Percentiles rank a stretch among this genome's conserved stretches.
Evolutionary conservation across 2,113 vertebrate species (phyloP).

Genomic region (Epinephelus fuscoguttatus): DNA sequence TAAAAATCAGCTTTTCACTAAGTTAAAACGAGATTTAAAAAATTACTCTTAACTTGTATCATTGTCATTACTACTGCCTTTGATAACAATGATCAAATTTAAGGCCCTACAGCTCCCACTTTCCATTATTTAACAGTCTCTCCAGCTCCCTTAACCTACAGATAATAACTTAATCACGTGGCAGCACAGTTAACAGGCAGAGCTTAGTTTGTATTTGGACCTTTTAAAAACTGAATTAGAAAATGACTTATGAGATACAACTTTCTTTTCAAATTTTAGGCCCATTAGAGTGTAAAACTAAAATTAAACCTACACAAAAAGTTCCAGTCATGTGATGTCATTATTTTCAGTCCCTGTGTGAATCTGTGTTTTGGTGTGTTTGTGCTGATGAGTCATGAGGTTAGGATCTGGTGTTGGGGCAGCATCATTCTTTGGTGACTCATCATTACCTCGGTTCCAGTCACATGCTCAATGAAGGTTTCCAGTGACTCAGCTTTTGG

Average conservation of each 20-base stretch:
- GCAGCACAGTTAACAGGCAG: background rate
- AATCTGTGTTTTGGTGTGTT: background rate
- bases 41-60: background rate
- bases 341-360: background rate
- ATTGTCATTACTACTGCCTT: background rate
- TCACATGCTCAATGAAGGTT: slow-evolving; percentile 11
- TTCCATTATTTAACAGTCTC: background rate
- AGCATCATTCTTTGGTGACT: slow-evolving; percentile 10
- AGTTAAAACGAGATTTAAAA: background rate
- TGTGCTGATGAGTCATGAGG: slow-evolving; percentile 12
- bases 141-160: background rate
- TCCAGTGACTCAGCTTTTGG: slow-evolving; percentile 43
- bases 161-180: background rate
- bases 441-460: slow-evolving; percentile 20
- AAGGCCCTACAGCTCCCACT: background rate
- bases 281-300: background rate
- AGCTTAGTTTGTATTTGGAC: background rate
- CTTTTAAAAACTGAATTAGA: background rate
- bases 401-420: background rate
- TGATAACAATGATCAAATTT: background rate
- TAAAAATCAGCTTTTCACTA: background rate
- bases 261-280: background rate
- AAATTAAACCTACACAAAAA: background rate
- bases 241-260: background rate
- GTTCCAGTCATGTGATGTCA: background rate